Evolutionary conservation across 2,113 vertebrate genomes (phyloP).

Genomic region (Catagonus wagneri): DNA sequence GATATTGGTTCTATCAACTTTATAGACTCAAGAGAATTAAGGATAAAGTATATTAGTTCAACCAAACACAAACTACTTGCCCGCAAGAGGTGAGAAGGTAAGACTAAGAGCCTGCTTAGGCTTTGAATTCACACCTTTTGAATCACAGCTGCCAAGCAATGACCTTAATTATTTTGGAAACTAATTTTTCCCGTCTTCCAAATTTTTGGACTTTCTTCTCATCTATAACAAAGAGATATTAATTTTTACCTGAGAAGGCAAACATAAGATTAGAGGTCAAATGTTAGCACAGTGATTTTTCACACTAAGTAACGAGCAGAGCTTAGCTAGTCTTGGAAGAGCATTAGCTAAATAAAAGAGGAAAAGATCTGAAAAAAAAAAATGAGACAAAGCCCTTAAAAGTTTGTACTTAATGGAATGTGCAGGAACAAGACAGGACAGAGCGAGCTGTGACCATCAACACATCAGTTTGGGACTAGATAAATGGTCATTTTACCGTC

Average conservation of each 20-base stretch:
- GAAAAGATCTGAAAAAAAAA: not conserved
- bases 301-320: not conserved
- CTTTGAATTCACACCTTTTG: not conserved
- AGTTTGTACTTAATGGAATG: not conserved
- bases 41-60: not conserved
- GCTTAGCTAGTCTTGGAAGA: not conserved
- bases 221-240: not conserved
- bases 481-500: no score
- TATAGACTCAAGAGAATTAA: not conserved
- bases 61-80: not conserved
- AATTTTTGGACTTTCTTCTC: not conserved
- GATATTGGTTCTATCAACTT: no score
- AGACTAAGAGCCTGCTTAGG: not conserved
- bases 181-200: not conserved
- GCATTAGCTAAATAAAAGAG: not conserved
- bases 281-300: not conserved
- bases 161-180: not conserved
- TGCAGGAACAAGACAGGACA: fast-evolving
- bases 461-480: not conserved
- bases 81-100: not conserved
- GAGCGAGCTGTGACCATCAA: not conserved
- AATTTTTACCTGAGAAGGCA: not conserved
- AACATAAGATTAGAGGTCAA: not conserved
- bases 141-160: not conserved
- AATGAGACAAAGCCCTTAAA: not conserved